These are phyloP conservation scores for Coptotermes formosanus DNA, from an alignment of 1,140 invertebrate species.

Conservation along the genomic window DNA sequence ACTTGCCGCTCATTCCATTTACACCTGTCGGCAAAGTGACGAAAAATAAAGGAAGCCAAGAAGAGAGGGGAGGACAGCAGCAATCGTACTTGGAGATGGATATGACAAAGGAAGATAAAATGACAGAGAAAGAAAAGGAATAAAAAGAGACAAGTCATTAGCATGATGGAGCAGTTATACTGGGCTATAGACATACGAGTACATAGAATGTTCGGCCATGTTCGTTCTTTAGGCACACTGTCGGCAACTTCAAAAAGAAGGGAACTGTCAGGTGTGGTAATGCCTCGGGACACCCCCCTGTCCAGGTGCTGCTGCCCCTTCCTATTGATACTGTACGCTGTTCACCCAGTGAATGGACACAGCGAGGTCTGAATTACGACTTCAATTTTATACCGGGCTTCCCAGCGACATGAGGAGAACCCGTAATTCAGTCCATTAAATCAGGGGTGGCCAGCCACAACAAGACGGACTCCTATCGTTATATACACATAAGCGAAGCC, in stretches of 20 bases:
- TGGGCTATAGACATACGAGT: neutral
- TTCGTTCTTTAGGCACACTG: neutral
- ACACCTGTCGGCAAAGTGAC: slow-evolving; percentile 8
- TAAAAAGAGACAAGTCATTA: neutral
- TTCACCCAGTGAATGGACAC: neutral
- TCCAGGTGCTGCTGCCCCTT: neutral
- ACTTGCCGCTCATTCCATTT: slow-evolving; percentile 5
- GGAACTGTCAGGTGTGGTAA: neutral
- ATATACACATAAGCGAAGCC: too few species aligned
- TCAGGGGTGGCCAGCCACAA: neutral
- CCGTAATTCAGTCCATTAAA: neutral
- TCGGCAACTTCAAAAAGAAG: slow-evolving; percentile 15
- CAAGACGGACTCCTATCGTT: too few species aligned
- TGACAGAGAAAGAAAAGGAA: slow-evolving; percentile 12
- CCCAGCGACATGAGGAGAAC: neutral
- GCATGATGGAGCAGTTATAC: slow-evolving; percentile 5
- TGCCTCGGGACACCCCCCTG: neutral
- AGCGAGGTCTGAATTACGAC: neutral
- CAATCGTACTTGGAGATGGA: neutral
- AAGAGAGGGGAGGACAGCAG: neutral
- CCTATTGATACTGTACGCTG: slow-evolving; percentile 7
- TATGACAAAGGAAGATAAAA: slow-evolving; percentile 1
- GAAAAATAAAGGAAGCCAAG: neutral
- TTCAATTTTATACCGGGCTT: neutral
- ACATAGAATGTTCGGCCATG: neutral